Base-by-base conservation (phyloP, 2,113 vertebrate species). In the Ctenomys sociabilis region DNA sequence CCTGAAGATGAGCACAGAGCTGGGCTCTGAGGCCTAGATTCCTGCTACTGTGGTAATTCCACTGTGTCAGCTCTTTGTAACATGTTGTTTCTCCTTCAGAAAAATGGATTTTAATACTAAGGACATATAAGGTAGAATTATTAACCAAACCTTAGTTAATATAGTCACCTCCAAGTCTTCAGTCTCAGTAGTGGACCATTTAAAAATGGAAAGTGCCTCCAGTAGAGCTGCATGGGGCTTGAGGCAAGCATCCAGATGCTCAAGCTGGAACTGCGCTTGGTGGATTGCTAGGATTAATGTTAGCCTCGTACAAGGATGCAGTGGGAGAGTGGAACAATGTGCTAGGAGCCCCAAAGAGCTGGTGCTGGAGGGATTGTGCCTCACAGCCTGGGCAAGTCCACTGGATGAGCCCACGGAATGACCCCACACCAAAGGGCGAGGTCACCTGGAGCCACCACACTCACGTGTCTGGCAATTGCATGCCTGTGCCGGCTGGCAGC, bases 41-140 rank as follows among this genome's bases (percentile, higher is more conserved):
- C 45, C 82, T 86, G 24, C 49, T 95, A 17, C 72, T 92, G 85
- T 72, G 52, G 35, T 68, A 83, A 70, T 52, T 87, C 90, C 0
- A 68, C 22, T 70, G 1, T 66, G n/a, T 81, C 59, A 35, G 10
- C 77, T 85, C 77, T 92, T 90, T 95, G 24, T 59, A n/a, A 22
- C 45, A 40, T 35, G 4, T 19, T 59, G 82, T 68, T 61, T 90
- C 45, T 81, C 30, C 54, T 52, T 32, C 14, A 85, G 24, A 68
- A 80, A 90, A 75, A 66, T 45, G 4, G 22, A 86, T 80, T 93
- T 84, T 70, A 93, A 66, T 91, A 37, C 54, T 73, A 73, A 88
- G 82, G 68, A 68, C 24, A 89, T 80, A 43, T 2, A n/a, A 7
- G 4, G 28, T 93, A 26, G 75, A 52, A 13, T 80, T 54, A 92